Base-by-base conservation (phyloP, 1,140 invertebrate species). In the Stegodyphus mimosarum region DNA sequence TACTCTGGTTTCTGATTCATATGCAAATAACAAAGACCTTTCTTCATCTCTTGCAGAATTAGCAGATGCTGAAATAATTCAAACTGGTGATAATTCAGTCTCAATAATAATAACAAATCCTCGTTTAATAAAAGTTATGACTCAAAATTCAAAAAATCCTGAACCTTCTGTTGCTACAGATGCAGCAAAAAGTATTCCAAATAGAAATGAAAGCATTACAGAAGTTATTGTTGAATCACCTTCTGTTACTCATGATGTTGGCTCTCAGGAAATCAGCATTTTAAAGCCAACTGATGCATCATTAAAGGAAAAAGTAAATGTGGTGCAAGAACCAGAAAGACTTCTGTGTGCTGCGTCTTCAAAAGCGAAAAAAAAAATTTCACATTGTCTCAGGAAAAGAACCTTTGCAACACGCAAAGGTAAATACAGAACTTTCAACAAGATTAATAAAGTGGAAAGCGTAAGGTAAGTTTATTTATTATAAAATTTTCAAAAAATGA, bases 61-160 rank as follows among this genome's bases (percentile, higher is more conserved):
- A 63, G 78, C 78, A 18, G 78, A 80, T 72, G 78, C 78, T 55
- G 78, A 80, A 72, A 71, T 80, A 17, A 53, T 80, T n/a, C 52
- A 60, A 18, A 80, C 67, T 71, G 50, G 67, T 49, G 78, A 72
- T 18, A 72, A 71, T 80, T 18, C 17, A 5, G 78, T 80, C 7
- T 80, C 78, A 6, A 72, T 80, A 9, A 72, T 80, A 9, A 63
- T 72, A 33, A 60, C 78, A 33, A 80, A 80, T 63, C 67, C 78
- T n/a, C 52, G 67, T 18, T 71, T 80, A 6, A 72, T 64, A 9
- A 51, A 80, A 72, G 78, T 80, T n/a, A 7, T 72, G 52, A 72
- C 13, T 15, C 33, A 1, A 33, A 17, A 33, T 48, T 9, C 15
- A 70, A 55, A 53, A 33, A 55, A 15, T 63, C 15, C 55, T 10